Conservation (phyloP, 2,888 invertebrate genomes). For the Argyra leucocephala region DNA sequence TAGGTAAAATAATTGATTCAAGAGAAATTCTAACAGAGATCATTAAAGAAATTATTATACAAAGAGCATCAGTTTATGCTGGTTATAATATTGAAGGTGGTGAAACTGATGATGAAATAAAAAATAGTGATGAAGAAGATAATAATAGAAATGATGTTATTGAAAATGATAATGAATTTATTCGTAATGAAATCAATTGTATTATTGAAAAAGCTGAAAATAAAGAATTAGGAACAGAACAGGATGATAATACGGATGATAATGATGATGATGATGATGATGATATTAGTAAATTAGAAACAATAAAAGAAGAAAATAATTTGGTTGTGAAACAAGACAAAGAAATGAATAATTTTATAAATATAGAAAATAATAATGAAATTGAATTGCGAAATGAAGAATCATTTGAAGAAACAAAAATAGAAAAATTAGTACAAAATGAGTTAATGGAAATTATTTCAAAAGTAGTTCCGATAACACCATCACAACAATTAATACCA, state of each 20-base stretch:
- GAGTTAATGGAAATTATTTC: not conserved
- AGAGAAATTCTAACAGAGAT: slow-evolving; percentile 72
- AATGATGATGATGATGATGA: not conserved
- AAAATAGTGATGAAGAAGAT: not conserved
- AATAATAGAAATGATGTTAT: not conserved
- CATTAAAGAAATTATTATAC: slow-evolving; percentile 67
- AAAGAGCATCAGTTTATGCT: slow-evolving; percentile 50
- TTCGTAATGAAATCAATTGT: not conserved
- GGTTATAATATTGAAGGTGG: slow-evolving; percentile 32
- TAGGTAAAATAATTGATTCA: slow-evolving; percentile 71
- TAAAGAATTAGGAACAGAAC: not conserved
- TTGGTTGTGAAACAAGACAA: not conserved
- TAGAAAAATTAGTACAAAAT: not conserved
- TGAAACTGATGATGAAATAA: not conserved
- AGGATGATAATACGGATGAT: too few relatives aligned
- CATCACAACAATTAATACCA: too few relatives aligned
- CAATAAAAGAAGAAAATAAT: not conserved
- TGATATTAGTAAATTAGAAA: not conserved
- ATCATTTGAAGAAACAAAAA: not conserved
- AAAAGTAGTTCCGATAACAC: too few relatives aligned
- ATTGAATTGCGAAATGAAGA: not conserved
- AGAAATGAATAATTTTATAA: not conserved
- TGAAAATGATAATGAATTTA: slow-evolving; percentile 12
- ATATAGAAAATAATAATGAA: too few relatives aligned
- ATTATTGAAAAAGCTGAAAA: not conserved